A percentile compares a stretch with the other conserved stretches of the same genome.
These are phyloP conservation scores for Phaethornis superciliosus DNA, from an alignment of 2,113 vertebrate genomes.

Conservation along the genomic window DNA sequence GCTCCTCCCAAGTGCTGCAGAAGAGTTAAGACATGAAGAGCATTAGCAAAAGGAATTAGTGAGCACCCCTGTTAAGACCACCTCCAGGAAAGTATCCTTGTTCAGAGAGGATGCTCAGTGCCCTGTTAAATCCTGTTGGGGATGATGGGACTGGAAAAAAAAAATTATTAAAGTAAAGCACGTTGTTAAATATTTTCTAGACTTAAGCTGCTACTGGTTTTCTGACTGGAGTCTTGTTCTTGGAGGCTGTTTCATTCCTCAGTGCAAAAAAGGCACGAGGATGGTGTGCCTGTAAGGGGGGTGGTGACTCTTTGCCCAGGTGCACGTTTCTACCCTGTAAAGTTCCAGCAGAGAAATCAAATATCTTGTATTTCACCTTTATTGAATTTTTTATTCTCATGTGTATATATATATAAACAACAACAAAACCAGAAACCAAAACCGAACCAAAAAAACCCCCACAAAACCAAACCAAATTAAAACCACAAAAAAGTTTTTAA, in stretches of 20 bases:
- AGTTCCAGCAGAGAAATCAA: not conserved
- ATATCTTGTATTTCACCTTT: not conserved
- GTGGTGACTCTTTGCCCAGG: too few species aligned
- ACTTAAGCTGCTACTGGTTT: not conserved
- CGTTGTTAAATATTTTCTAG: not conserved
- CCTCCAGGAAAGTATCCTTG: not conserved
- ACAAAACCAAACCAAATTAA: not conserved
- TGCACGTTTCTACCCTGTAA: too few species aligned
- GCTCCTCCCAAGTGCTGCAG: not conserved
- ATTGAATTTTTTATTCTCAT: not conserved
- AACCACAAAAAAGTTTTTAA: not conserved
- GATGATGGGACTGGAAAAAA: not conserved
- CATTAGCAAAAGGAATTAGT: not conserved
- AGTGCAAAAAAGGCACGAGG: not conserved
- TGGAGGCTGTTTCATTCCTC: not conserved
- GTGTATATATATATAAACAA: not conserved
- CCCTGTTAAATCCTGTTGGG: conserved; percentile 13
- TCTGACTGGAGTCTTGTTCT: not conserved
- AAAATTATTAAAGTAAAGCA: not conserved
- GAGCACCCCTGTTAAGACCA: not conserved
- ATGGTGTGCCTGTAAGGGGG: not conserved
- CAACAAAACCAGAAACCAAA: too few species aligned
- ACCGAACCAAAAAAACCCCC: not conserved
- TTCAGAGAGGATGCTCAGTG: not conserved
- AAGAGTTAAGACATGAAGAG: not conserved